These are phyloP conservation scores for Oncorhynchus keta DNA, from an alignment of 2,113 vertebrate genomes.

Conservation along the genomic window DNA sequence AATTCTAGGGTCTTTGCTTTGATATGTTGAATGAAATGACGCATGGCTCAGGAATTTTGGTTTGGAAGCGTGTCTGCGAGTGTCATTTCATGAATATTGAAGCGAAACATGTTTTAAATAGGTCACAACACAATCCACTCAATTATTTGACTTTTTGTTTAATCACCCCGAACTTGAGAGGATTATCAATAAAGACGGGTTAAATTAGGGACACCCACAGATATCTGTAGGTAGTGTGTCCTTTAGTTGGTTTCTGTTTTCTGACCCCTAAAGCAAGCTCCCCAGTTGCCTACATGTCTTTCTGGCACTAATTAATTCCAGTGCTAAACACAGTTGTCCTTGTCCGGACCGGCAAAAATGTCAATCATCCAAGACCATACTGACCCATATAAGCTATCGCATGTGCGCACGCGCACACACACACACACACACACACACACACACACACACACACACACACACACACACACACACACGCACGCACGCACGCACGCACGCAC, in stretches of 20 bases:
- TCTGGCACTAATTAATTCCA: constrained; percentile 14
- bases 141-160: too few species aligned
- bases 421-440: background rate
- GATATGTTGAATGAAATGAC: background rate
- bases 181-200: background rate
- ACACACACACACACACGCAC: rapidly evolving
- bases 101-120: too few species aligned
- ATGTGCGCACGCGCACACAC: background rate
- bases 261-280: constrained; percentile 3
- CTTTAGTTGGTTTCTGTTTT: background rate
- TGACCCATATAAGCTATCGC: background rate
- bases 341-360: constrained; percentile 3
- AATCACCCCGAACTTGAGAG: too few species aligned
- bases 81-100: too few species aligned
- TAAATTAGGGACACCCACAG: background rate
- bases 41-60: background rate
- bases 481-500: too few species aligned
- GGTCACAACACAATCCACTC: too few species aligned
- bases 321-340: constrained; percentile 21
- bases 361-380: constrained; percentile 4
- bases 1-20: background rate
- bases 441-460: too few species aligned
- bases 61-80: background rate
- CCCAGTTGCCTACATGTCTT: constrained; percentile 13
- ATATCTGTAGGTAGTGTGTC: background rate